Percentiles rank a stretch among this genome's conserved stretches.
Conservation (phyloP, 2,888 invertebrate species). For the Drosophila fulvimacula region DNA sequence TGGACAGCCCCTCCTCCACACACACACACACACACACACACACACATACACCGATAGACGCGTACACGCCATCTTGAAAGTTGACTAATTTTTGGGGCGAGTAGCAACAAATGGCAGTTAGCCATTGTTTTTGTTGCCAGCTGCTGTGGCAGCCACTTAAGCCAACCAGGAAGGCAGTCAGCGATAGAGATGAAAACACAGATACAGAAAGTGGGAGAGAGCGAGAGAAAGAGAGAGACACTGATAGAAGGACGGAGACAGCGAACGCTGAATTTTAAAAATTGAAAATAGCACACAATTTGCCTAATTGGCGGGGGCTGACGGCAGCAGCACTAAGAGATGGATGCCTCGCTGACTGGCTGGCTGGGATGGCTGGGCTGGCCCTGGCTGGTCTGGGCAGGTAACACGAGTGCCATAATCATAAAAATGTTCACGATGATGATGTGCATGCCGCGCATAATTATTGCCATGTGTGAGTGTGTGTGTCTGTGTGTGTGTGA, state of each 20-base stretch:
- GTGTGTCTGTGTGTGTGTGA: constrained; percentile 25
- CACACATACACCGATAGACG: constrained; percentile 18
- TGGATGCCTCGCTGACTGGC: not conserved
- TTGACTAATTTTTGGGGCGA: constrained; percentile 70
- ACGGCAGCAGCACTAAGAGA: not conserved
- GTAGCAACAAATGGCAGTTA: constrained; percentile 59
- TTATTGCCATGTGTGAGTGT: constrained; percentile 51
- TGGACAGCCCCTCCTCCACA: constrained; percentile 68
- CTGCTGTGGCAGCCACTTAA: constrained; percentile 64
- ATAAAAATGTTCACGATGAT: constrained; percentile 65
- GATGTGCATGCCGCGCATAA: constrained; percentile 71
- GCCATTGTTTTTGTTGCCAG: constrained; percentile 54
- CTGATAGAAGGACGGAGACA: constrained; percentile 8
- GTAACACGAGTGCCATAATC: constrained; percentile 63
- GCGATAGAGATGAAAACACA: constrained; percentile 28
- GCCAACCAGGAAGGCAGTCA: constrained; percentile 46
- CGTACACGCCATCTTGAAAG: constrained; percentile 66
- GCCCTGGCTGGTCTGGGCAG: not conserved
- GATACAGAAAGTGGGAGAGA: constrained; percentile 1
- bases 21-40: constrained; percentile 17
- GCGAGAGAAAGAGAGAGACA: not conserved
- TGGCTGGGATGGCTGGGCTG: too few species aligned
- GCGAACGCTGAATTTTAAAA: constrained; percentile 71
- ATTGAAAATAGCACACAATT: constrained; percentile 84
- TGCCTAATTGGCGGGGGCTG: constrained; percentile 82